Evolutionary conservation across 2,888 invertebrate genomes (phyloP), one percentile per base, ranked within the genome.

Genomic region (Hermodice carunculata): DNA sequence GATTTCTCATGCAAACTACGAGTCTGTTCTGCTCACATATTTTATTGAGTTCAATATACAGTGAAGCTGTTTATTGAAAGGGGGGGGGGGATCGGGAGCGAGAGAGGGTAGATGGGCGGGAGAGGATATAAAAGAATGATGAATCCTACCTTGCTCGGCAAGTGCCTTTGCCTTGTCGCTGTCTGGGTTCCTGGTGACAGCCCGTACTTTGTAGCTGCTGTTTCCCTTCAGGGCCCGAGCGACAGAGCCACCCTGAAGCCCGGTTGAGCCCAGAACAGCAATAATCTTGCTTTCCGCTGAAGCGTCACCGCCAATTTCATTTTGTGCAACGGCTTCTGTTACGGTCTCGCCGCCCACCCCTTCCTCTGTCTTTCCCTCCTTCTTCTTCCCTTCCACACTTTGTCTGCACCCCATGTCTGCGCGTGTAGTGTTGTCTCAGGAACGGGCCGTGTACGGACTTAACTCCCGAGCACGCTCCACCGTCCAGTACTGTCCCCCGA

Each of bases 91-190:
- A n/a, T n/a, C n/a, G n/a, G n/a, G n/a, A n/a, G n/a, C n/a, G n/a
- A n/a, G n/a, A n/a, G n/a, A n/a, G n/a, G n/a, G n/a, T n/a, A n/a
- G n/a, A n/a, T n/a, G n/a, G n/a, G n/a, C n/a, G n/a, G n/a, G n/a
- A n/a, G n/a, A n/a, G n/a, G n/a, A n/a, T n/a, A n/a, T n/a, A n/a
- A n/a, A n/a, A n/a, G n/a, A n/a, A n/a, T n/a, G n/a, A n/a, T 26
- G 28, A 11, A 8, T 28, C 66, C 49, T 69, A 80, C 81, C 80
- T 69, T 75, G 67, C 61, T 80, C 79, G 3, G 76, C 76, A 17
- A 81, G 62, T 40, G 73, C 72, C 28, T 77, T 63, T 0, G 80
- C 78, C 58, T 74, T 75, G 40, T 79, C 80, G 22, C 76, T 75
- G 14, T 76, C 76, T 8, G 79, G 78, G 54, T 77, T 71, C n/a